Conservation (phyloP, 2,888 invertebrate genomes). For the Heteropelma amictum region DNA sequence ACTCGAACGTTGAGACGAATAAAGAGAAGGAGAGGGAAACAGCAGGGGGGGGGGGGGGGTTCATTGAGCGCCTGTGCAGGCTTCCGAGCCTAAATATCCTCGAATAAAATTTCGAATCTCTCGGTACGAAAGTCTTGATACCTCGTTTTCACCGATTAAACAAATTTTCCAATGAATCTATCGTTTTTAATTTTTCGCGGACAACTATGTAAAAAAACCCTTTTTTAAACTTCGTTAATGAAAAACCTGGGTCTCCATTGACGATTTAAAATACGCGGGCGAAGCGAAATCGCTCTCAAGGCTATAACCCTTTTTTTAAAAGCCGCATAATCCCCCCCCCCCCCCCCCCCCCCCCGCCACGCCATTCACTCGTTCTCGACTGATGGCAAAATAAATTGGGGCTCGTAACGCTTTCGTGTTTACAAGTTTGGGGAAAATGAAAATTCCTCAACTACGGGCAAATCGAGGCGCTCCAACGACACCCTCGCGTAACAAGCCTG, state of each 20-base stretch:
- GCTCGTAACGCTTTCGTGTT: slow-evolving; percentile 63
- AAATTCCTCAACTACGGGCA: slow-evolving; percentile 70
- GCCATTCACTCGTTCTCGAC: slow-evolving; percentile 48
- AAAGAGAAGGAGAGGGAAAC: not conserved
- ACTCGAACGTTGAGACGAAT: not conserved
- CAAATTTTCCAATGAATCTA: too few species aligned
- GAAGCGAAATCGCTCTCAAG: slow-evolving; percentile 51
- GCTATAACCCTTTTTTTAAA: slow-evolving; percentile 34
- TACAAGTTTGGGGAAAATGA: slow-evolving; percentile 69
- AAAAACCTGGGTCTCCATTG: slow-evolving; percentile 44
- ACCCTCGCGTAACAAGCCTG: not conserved
- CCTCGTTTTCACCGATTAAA: too few species aligned
- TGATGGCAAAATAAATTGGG: slow-evolving; percentile 70
- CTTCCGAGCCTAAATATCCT: too few species aligned
- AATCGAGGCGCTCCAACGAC: slow-evolving; percentile 48
- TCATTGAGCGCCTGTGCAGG: too few species aligned
- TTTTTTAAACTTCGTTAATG: too few species aligned
- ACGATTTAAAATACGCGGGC: slow-evolving; percentile 54
- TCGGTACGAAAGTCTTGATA: not conserved
- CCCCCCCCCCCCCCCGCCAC: slow-evolving; percentile 6
- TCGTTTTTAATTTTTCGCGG: too few species aligned
- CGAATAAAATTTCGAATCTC: not conserved
- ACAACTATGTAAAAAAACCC: too few species aligned
- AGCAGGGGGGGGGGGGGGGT: not conserved
- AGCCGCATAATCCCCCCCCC: slow-evolving; percentile 11